These are phyloP conservation scores for Dinoponera quadriceps DNA, from an alignment of 1,140 invertebrate genomes.

Conservation along the genomic window DNA sequence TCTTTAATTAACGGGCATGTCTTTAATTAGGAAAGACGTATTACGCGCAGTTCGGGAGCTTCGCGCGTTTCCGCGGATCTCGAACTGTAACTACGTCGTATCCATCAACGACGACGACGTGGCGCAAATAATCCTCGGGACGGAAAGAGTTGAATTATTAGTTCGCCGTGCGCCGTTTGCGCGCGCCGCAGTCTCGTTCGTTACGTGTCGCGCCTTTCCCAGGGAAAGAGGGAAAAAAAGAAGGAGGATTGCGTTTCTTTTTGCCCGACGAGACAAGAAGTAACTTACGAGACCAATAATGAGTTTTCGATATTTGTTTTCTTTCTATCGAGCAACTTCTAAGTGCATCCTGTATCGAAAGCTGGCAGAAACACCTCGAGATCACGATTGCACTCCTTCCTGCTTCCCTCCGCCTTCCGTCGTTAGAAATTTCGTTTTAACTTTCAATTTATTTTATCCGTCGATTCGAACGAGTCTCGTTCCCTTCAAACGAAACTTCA, in stretches of 20 bases:
- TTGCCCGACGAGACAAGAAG: background rate
- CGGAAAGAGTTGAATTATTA: conserved; percentile 42
- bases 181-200: conserved; percentile 5
- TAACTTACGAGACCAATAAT: conserved; percentile 51
- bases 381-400: conserved; percentile 7
- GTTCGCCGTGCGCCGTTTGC: conserved; percentile 6
- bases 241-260: background rate
- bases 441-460: conserved; percentile 49
- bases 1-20: conserved; percentile 10
- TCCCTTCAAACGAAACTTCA: conserved; percentile 26
- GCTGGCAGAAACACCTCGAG: conserved; percentile 10
- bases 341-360: conserved; percentile 47
- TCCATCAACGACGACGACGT: background rate
- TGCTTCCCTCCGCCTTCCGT: conserved; percentile 10
- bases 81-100: background rate
- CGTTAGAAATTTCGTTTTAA: conserved; percentile 49
- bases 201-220: conserved; percentile 13
- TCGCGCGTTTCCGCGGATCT: background rate
- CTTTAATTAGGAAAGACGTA: conserved; percentile 22
- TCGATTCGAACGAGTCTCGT: background rate
- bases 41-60: background rate
- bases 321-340: conserved; percentile 42
- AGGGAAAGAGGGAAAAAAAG: background rate
- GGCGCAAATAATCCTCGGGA: conserved; percentile 19
- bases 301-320: conserved; percentile 59